Evolutionary conservation across 2,113 vertebrate species (phyloP).

Genomic region (Melanerpes aurifrons): DNA sequence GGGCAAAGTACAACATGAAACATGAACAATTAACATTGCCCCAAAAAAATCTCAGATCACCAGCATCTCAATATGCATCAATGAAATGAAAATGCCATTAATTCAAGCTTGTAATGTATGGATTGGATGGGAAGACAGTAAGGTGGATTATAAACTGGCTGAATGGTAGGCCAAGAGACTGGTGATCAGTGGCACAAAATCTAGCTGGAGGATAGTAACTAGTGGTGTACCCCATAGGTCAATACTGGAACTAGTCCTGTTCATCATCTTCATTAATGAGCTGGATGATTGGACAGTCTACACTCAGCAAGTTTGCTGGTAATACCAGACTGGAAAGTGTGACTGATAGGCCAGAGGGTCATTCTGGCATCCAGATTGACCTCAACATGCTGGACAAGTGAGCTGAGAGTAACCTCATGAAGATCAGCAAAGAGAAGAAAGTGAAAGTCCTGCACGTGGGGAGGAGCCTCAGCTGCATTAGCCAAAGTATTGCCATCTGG

Average conservation of each 20-base stretch:
- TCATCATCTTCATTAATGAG: background rate
- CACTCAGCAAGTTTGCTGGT: background rate
- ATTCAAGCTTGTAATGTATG: background rate
- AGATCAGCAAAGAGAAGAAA: background rate
- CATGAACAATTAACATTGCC: background rate
- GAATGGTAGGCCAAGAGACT: background rate
- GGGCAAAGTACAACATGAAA: background rate
- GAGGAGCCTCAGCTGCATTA: background rate
- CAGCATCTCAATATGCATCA: background rate
- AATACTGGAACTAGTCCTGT: too few species aligned
- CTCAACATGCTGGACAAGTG: too few species aligned
- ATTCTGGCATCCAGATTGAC: background rate
- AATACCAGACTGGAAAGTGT: background rate
- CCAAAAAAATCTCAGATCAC: background rate
- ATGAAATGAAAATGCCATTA: slow-evolving; percentile 10
- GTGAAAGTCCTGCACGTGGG: background rate
- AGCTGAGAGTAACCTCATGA: too few species aligned
- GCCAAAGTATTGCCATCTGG: background rate
- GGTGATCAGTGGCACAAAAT: background rate
- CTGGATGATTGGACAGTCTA: background rate
- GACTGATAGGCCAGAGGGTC: background rate
- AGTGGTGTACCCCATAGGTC: background rate
- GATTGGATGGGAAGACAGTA: background rate
- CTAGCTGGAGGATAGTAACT: background rate
- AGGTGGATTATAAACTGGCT: background rate